Evolutionary conservation across 1,140 invertebrate species (phyloP).

Genomic region (Penaeus indicus): DNA sequence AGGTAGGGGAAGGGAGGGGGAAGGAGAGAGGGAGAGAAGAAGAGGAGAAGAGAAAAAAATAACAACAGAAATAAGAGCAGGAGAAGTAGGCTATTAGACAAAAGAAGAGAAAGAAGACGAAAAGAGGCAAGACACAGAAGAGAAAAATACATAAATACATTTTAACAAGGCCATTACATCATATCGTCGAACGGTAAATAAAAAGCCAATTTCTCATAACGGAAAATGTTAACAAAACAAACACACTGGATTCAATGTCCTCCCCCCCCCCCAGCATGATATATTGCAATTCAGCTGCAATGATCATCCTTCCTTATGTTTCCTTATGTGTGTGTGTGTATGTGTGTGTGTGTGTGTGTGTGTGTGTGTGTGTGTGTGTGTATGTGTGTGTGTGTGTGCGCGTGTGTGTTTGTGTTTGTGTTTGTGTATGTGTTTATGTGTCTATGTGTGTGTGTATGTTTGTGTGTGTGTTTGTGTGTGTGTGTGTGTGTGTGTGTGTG

Average conservation of each 20-base stretch:
- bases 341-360: conserved; percentile 26
- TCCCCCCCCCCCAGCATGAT: no score
- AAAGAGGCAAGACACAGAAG: no score
- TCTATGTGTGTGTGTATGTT: neutral
- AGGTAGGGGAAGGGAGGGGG: neutral
- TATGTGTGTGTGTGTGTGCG: conserved; percentile 1
- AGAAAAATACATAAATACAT: no score
- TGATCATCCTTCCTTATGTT: neutral
- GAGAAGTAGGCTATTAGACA: no score
- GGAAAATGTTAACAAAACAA: no score
- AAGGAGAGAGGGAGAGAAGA: neutral
- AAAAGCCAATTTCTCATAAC: no score
- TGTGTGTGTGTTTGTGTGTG: conserved; percentile 23
- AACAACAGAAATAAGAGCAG: no score
- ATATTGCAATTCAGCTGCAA: no score
- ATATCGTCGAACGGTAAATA: no score
- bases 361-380: conserved; percentile 18
- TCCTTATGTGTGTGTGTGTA: neutral
- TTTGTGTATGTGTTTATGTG: neutral
- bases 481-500: conserved; percentile 18
- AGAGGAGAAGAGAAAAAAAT: neutral
- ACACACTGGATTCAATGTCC: no score
- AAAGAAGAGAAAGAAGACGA: no score
- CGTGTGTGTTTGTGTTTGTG: neutral
- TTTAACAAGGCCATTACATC: no score